Evolutionary conservation across 2,113 vertebrate genomes (phyloP).

Genomic region (Phocoena phocoena): DNA sequence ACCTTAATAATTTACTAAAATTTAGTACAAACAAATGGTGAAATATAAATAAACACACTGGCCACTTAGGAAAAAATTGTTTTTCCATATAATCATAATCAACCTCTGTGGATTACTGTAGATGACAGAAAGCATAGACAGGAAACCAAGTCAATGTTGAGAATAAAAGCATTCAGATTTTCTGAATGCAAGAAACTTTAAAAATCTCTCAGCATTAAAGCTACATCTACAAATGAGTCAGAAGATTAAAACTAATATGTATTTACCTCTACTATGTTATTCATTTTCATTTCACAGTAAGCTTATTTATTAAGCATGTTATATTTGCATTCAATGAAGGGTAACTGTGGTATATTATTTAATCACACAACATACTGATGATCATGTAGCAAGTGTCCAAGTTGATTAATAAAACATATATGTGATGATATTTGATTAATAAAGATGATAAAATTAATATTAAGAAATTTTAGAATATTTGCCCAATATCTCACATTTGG

Average conservation of each 20-base stretch:
- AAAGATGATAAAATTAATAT: neutral
- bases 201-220: neutral
- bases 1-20: neutral
- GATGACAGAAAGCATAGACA: neutral
- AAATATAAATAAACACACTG: neutral
- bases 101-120: neutral
- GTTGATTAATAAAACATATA: neutral
- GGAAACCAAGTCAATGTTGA: neutral
- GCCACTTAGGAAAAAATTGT: neutral
- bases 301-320: neutral
- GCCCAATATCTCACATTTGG: neutral
- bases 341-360: neutral
- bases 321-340: neutral
- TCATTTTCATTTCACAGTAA: neutral
- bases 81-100: neutral
- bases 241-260: neutral
- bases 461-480: neutral
- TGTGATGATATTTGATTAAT: neutral
- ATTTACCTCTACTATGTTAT: neutral
- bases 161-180: neutral
- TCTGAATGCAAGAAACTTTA: neutral
- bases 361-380: neutral
- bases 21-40: neutral
- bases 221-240: neutral
- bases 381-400: neutral